phyloP scores from a whole-genome alignment of 2,797 vertebrate species.

The Clarias laeviceps region DNA sequence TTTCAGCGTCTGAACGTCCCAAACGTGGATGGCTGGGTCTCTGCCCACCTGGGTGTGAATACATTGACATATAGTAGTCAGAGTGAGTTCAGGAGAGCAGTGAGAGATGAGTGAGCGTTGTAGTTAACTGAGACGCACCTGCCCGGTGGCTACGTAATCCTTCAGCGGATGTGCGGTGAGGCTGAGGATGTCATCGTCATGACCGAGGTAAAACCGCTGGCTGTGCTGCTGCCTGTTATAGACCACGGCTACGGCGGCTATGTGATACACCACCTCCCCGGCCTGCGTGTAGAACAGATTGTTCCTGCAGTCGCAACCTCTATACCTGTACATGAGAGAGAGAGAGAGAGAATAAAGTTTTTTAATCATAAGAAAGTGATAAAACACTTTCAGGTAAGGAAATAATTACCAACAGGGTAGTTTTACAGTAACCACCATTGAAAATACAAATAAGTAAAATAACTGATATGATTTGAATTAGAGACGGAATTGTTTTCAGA shows the following conservation, averaged over 20 bases:
- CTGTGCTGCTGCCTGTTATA: constrained; percentile 88
- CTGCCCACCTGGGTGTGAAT: constrained; percentile 83
- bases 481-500: neutral
- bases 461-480: neutral
- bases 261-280: constrained; percentile 91
- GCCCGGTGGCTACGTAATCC: constrained; percentile 89
- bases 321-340: constrained; percentile 76
- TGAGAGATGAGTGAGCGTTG: neutral
- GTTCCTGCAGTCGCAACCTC: constrained; percentile 93
- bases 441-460: neutral
- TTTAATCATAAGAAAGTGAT: neutral
- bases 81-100: neutral
- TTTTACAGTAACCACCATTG: neutral
- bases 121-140: constrained; percentile 69
- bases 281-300: constrained; percentile 94
- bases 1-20: constrained; percentile 92
- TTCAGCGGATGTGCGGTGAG: constrained; percentile 89
- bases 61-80: neutral
- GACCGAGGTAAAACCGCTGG: constrained; percentile 91
- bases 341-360: neutral
- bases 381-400: neutral
- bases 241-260: constrained; percentile 86
- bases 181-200: constrained; percentile 92
- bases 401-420: neutral
- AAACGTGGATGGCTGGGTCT: constrained; percentile 91